These are phyloP conservation scores for Andrena bucephala DNA, from an alignment of 2,888 invertebrate species.

Conservation along the genomic window DNA sequence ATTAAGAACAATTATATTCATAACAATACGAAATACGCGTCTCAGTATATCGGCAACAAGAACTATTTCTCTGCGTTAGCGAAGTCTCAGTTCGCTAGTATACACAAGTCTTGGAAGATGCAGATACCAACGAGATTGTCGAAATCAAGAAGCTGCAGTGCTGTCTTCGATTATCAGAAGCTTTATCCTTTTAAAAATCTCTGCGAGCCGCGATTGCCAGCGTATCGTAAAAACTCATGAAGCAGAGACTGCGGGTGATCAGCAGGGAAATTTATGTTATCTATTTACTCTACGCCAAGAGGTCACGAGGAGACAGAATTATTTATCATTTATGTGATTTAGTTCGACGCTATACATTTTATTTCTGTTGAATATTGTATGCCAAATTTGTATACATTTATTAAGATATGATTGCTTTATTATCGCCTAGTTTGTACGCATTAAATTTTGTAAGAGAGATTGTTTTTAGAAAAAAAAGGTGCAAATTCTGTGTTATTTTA, in stretches of 20 bases:
- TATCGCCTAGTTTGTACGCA: slow-evolving; percentile 53
- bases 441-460: slow-evolving; percentile 64
- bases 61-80: slow-evolving; percentile 68
- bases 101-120: slow-evolving; percentile 62
- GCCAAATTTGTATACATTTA: slow-evolving; percentile 62
- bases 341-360: slow-evolving; percentile 36
- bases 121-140: slow-evolving; percentile 52
- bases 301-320: slow-evolving; percentile 29
- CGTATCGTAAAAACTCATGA: slow-evolving; percentile 71
- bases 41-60: slow-evolving; percentile 49
- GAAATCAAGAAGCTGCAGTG: slow-evolving; percentile 72
- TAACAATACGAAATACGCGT: slow-evolving; percentile 45
- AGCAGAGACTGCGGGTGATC: slow-evolving; percentile 46
- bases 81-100: slow-evolving; percentile 63
- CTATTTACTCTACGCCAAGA: slow-evolving; percentile 39
- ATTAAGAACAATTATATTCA: slow-evolving; percentile 57
- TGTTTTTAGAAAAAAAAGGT: slow-evolving; percentile 47
- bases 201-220: slow-evolving; percentile 52
- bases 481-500: slow-evolving; percentile 50
- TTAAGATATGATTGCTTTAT: slow-evolving; percentile 53
- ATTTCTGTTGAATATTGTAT: slow-evolving; percentile 53
- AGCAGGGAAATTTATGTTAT: slow-evolving; percentile 68
- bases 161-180: slow-evolving; percentile 64
- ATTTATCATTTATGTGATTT: slow-evolving; percentile 37
- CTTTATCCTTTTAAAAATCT: slow-evolving; percentile 60